These are phyloP conservation scores for Anthrax anthrax DNA, from an alignment of 2,888 invertebrate genomes.

Conservation along the genomic window DNA sequence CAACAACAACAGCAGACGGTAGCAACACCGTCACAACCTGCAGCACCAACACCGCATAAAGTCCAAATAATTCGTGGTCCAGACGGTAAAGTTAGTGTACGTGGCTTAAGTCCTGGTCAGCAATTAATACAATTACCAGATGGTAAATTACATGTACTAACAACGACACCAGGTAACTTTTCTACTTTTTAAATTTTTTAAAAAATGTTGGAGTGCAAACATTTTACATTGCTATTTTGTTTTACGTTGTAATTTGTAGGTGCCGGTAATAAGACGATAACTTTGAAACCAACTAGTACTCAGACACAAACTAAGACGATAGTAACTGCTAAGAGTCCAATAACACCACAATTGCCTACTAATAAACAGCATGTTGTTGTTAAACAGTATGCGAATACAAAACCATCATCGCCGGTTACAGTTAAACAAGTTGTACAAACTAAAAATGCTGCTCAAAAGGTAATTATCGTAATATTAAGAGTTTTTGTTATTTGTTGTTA, in stretches of 20 bases:
- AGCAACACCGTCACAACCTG: constrained; percentile 48
- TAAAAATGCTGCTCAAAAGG: constrained; percentile 19
- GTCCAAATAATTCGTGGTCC: constrained; percentile 83
- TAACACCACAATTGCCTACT: constrained; percentile 5
- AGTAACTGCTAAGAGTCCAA: constrained; percentile 3
- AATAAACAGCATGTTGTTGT: constrained; percentile 9
- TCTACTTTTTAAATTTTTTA: constrained; percentile 1
- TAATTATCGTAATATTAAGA: constrained; percentile 11
- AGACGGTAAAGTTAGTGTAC: constrained; percentile 82
- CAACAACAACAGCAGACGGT: constrained; percentile 19
- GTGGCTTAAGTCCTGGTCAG: constrained; percentile 82
- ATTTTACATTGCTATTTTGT: neutral
- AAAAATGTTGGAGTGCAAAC: neutral
- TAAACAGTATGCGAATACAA: constrained; percentile 1
- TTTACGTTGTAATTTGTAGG: no score
- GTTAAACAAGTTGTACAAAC: constrained; percentile 13
- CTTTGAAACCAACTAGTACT: constrained; percentile 9
- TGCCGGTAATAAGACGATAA: constrained; percentile 10
- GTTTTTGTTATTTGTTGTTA: neutral
- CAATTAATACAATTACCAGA: constrained; percentile 87
- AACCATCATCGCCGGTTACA: neutral
- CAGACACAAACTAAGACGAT: constrained; percentile 6
- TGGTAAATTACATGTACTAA: constrained; percentile 72
- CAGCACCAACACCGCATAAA: constrained; percentile 48
- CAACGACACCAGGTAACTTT: constrained; percentile 32